Base-by-base conservation (phyloP, 2,888 invertebrate genomes). In the Tenthredo mesomela region DNA sequence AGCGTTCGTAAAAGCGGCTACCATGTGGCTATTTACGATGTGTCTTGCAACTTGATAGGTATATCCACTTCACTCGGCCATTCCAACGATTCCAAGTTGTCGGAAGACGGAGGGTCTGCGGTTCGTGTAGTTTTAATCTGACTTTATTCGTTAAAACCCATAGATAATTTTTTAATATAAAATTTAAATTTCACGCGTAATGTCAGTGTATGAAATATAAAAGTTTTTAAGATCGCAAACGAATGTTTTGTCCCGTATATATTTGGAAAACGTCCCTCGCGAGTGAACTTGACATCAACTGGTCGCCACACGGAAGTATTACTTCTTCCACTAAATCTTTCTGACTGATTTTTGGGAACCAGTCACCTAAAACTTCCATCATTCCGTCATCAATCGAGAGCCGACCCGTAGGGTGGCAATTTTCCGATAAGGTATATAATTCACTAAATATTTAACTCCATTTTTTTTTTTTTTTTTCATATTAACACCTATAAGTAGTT, bases 351-450 rank as follows among this genome's bases (percentile, higher is more conserved):
- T 93, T 93, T 93, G 92, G 89, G 92, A 92, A 91, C 89, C 91
- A 90, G 93, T 93, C 90, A 90, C 89, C 90, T 91, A 92, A 96
- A 96, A 95, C 96, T 95, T 95, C 95, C 96, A 96, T 95, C 96
- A 96, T 96, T 96, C 96, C 96, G 96, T 95, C 96, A 95, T 95
- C 95, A 96, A 96, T 94, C 95, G 95, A 94, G 95, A 95, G 95
- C 96, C 96, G 95, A 95, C 96, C 96, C 96, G 95, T 95, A 95
- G 96, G 96, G 96, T 96, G 96, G 96, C 96, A 91, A 91, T 91
- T 90, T 89, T 92, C 91, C 88, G 92, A 92, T 91, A 93, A 92
- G 93, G 93, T 93, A 87, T 84, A 87, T 3, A 50, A 83, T 33
- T 37, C 71, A 25, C 25, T 40, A 25, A 37, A 47, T 67, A 40